Percentiles rank a stretch among this genome's conserved stretches.
phyloP scores from a whole-genome alignment of 37 sponge, comb jelly and placozoan species.

The Aphrocallistes beatrix region DNA sequence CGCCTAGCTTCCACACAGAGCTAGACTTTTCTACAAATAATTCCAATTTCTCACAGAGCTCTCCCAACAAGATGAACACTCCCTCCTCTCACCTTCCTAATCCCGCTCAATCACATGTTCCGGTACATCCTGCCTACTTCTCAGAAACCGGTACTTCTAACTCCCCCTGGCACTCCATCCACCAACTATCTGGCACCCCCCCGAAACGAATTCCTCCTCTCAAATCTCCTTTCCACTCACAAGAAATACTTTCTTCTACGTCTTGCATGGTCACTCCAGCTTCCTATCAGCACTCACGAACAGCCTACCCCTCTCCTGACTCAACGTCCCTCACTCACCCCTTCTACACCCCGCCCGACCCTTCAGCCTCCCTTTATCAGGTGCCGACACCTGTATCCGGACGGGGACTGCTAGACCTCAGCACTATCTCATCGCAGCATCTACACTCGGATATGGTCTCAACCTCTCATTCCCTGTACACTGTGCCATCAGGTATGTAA shows the following conservation, averaged over 20 bases:
- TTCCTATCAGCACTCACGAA: not conserved
- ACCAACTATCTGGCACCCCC: not conserved
- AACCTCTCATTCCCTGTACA: not conserved
- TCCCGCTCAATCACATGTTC: not conserved
- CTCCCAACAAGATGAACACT: not conserved
- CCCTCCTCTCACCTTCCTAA: not conserved
- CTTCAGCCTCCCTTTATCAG: not conserved
- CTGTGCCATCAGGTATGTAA: not conserved
- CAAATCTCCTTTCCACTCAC: not conserved
- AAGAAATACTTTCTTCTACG: not conserved
- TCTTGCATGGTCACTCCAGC: not conserved
- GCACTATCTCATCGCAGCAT: not conserved
- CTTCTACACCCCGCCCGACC: not conserved
- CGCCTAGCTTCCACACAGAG: not conserved
- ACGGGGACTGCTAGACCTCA: not conserved
- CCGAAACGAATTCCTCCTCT: not conserved
- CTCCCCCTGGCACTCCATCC: not conserved
- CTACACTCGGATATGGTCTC: not conserved
- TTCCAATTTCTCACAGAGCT: not conserved
- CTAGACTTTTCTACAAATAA: not conserved
- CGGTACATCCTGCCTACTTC: not conserved
- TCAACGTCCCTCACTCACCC: constrained; percentile 6
- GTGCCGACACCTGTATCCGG: not conserved
- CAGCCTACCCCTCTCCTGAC: constrained; percentile 23
- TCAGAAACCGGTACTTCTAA: too few relatives aligned